Percentiles rank a stretch among this genome's conserved stretches.
phyloP scores from a whole-genome alignment of 2,113 vertebrate genomes.

The Muntiacus reevesi region DNA sequence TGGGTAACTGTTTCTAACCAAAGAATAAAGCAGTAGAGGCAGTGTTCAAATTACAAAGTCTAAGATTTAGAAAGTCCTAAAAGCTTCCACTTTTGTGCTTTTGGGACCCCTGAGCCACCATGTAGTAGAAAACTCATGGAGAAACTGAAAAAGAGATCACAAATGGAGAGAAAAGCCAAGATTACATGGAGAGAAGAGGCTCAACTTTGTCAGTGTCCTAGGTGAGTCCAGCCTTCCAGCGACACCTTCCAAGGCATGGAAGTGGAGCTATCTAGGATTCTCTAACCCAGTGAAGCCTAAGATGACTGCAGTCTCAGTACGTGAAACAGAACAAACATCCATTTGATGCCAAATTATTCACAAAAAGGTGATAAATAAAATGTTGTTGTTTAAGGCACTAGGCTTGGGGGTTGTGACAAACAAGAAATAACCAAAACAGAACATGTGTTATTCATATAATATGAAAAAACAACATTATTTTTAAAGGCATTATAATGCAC shows the following conservation, averaged over 20 bases:
- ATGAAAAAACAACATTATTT: neutral
- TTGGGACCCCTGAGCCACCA: neutral
- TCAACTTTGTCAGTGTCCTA: neutral
- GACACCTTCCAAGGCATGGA: neutral
- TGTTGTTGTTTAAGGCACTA: neutral
- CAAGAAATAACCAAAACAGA: neutral
- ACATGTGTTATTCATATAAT: neutral
- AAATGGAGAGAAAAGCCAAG: neutral
- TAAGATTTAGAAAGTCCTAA: neutral
- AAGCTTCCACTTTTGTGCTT: neutral
- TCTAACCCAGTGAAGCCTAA: neutral
- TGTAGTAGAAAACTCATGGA: neutral
- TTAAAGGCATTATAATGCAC: neutral
- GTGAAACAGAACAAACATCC: neutral
- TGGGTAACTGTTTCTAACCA: neutral
- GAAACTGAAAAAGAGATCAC: neutral
- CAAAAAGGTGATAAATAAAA: conserved; percentile 10
- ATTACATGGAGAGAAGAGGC: neutral
- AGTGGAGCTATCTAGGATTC: neutral
- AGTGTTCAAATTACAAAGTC: neutral
- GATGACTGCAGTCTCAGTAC: neutral
- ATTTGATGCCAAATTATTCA: neutral
- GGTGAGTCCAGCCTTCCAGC: neutral
- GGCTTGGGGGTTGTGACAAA: neutral
- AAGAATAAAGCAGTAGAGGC: neutral